Percentiles rank a stretch among this genome's conserved stretches.
Conservation (phyloP, 2,888 invertebrate genomes). For the Amphipyra tragopoginis region DNA sequence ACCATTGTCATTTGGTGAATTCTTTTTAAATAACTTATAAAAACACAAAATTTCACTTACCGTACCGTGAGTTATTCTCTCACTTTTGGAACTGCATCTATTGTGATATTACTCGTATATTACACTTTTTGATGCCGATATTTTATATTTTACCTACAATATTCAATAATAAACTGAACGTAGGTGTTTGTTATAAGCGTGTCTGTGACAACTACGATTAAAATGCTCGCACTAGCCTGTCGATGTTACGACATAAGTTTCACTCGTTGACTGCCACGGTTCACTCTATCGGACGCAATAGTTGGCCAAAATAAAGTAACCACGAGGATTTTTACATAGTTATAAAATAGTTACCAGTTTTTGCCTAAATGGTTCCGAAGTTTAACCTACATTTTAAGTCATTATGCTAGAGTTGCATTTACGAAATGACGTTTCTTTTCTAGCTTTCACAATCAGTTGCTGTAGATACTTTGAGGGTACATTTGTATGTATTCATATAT, state of each 20-base stretch:
- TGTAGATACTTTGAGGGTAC: too few species aligned
- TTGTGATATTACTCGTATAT: not conserved
- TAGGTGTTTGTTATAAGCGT: constrained; percentile 7
- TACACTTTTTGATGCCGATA: constrained; percentile 1
- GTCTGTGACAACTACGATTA: constrained; percentile 37
- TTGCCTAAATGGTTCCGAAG: not conserved
- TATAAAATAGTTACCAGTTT: not conserved
- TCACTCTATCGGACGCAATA: constrained; percentile 39
- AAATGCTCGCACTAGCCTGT: constrained; percentile 19
- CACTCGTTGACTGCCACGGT: constrained; percentile 48
- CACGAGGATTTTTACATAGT: not conserved
- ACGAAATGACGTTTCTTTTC: too few species aligned
- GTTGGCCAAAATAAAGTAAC: constrained; percentile 33
- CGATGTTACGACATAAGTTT: constrained; percentile 56
- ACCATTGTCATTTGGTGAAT: not conserved
- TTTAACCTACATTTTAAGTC: not conserved
- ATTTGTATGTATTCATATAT: too few species aligned
- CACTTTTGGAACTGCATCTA: constrained; percentile 10
- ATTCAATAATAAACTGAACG: not conserved
- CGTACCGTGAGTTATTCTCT: constrained; percentile 15
- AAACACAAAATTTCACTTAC: constrained; percentile 4
- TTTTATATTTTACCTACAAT: not conserved
- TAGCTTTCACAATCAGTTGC: too few species aligned
- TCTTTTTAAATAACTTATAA: not conserved
- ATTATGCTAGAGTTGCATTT: constrained; percentile 8